A percentile compares a stretch with the other conserved stretches of the same genome.
These are phyloP conservation scores for Rhea pennata DNA, from an alignment of 2,113 vertebrate genomes.

Conservation along the genomic window DNA sequence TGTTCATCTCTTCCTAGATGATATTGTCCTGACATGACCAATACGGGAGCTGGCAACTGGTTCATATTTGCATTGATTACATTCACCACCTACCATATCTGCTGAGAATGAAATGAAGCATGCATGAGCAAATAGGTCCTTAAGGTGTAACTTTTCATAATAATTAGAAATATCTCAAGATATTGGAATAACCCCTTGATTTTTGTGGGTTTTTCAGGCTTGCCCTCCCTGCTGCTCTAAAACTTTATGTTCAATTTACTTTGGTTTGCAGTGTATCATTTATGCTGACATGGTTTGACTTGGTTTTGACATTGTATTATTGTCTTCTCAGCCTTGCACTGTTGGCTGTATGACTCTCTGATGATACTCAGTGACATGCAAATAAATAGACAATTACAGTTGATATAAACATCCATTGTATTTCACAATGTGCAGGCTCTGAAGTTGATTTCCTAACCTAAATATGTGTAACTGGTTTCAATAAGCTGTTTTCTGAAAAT, in stretches of 20 bases:
- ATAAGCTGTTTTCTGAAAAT: constrained; percentile 27
- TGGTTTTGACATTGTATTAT: constrained; percentile 27
- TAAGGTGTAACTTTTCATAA: not conserved
- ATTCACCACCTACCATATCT: not conserved
- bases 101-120: not conserved
- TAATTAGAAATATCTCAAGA: not conserved
- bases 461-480: constrained; percentile 14
- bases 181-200: not conserved
- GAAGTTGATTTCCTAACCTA: constrained; percentile 21
- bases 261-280: constrained; percentile 36
- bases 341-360: constrained; percentile 15
- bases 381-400: constrained; percentile 54
- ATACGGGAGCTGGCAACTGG: not conserved
- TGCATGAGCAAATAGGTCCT: not conserved
- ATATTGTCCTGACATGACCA: accelerated
- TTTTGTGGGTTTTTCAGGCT: not conserved
- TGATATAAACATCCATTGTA: constrained; percentile 26
- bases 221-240: not conserved
- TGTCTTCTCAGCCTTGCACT: constrained; percentile 21
- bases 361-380: constrained; percentile 41
- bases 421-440: not conserved
- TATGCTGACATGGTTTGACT: constrained; percentile 25
- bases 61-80: not conserved
- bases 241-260: constrained; percentile 5
- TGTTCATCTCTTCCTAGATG: not conserved